phyloP scores from a whole-genome alignment of 2,797 vertebrate species.

The Galago senegalensis region DNA sequence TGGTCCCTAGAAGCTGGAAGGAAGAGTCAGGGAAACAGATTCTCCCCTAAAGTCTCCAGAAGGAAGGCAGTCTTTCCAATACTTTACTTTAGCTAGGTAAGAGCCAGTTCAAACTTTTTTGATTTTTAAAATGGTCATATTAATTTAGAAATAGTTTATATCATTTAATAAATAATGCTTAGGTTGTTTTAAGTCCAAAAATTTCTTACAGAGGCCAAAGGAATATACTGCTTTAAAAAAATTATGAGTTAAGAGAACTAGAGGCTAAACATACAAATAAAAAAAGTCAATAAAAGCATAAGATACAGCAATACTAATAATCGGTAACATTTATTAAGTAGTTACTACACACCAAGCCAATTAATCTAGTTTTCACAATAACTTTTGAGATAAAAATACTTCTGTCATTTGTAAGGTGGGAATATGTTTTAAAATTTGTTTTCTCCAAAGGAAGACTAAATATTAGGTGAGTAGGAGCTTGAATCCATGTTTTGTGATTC shows the following conservation, averaged over 20 bases:
- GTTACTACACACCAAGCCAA: background rate
- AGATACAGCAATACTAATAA: background rate
- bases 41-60: background rate
- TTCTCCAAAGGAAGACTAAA: background rate
- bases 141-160: background rate
- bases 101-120: background rate
- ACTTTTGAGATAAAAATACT: background rate
- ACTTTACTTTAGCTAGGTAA: background rate
- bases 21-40: background rate
- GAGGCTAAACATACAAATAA: background rate
- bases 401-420: background rate
- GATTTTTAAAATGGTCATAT: background rate
- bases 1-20: background rate
- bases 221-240: background rate
- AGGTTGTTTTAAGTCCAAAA: background rate
- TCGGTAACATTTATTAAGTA: background rate
- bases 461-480: background rate
- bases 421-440: background rate
- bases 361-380: background rate
- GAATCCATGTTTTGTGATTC: background rate
- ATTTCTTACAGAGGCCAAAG: background rate
- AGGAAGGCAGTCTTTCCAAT: accelerated
- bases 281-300: background rate
- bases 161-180: background rate
- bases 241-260: background rate